Evolutionary conservation across 2,888 invertebrate genomes (phyloP).

Genomic region (Lithophane leautieri): DNA sequence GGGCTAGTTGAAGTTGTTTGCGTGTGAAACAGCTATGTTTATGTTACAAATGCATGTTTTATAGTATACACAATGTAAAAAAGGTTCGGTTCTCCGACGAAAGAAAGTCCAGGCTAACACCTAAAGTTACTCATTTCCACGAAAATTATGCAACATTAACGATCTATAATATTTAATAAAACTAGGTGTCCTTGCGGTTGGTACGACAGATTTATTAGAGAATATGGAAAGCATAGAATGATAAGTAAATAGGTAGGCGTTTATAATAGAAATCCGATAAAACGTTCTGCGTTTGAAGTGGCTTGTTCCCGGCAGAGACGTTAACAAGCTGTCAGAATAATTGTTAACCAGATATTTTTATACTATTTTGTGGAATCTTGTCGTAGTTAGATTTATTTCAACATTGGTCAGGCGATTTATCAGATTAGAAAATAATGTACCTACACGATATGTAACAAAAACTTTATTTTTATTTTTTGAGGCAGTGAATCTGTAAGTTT

Average conservation of each 20-base stretch:
- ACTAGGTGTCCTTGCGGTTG: constrained; percentile 8
- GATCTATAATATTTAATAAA: neutral
- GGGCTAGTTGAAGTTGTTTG: constrained; percentile 7
- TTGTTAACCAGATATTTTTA: constrained; percentile 61
- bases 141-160: constrained; percentile 8
- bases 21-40: neutral
- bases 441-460: neutral
- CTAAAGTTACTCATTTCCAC: neutral
- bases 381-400: constrained; percentile 23
- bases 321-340: constrained; percentile 79
- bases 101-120: neutral
- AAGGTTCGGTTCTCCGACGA: neutral
- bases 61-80: neutral
- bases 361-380: constrained; percentile 39
- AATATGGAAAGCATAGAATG: constrained; percentile 54
- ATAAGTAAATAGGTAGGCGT: constrained; percentile 65
- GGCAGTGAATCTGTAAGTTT: constrained; percentile 46
- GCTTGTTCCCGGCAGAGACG: constrained; percentile 75
- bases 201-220: constrained; percentile 26
- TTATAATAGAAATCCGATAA: constrained; percentile 72
- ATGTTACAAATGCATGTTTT: neutral
- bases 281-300: constrained; percentile 79
- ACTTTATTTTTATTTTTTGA: constrained; percentile 22
- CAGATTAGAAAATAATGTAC: neutral
- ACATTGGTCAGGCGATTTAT: neutral